phyloP scores from a whole-genome alignment of 2,797 vertebrate genomes.

The Xenentodon cancila region DNA sequence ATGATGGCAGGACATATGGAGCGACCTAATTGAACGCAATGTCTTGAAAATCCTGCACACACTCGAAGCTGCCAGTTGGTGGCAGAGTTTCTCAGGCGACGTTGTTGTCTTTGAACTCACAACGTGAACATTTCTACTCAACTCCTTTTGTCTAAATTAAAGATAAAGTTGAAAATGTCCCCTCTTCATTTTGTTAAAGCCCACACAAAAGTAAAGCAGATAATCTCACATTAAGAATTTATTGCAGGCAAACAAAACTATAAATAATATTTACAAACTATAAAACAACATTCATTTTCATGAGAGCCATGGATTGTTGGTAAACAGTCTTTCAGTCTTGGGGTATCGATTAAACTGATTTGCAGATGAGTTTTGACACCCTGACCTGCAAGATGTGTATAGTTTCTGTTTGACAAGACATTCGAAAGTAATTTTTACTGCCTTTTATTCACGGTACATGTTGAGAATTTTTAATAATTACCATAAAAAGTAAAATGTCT shows the following conservation, averaged over 20 bases:
- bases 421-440: conserved; percentile 11
- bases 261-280: conserved; percentile 85
- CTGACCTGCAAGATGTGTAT: conserved; percentile 26
- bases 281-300: conserved; percentile 77
- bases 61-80: conserved; percentile 25
- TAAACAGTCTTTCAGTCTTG: conserved; percentile 58
- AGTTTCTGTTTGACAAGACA: conserved; percentile 43
- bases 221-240: conserved; percentile 77
- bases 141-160: too few species aligned
- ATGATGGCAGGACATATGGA: too few species aligned
- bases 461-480: too few species aligned
- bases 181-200: neutral
- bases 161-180: too few species aligned
- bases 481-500: neutral
- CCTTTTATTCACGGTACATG: too few species aligned
- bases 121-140: too few species aligned
- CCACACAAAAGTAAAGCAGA: neutral
- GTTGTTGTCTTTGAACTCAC: too few species aligned
- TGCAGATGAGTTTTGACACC: conserved; percentile 8
- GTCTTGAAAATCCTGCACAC: neutral
- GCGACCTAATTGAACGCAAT: too few species aligned
- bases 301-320: conserved; percentile 57
- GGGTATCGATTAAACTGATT: conserved; percentile 30
- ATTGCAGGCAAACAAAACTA: conserved; percentile 84
- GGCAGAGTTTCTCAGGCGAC: conserved; percentile 23